These are phyloP conservation scores for Cactoblastis cactorum DNA, from an alignment of 2,888 invertebrate genomes.

Conservation along the genomic window DNA sequence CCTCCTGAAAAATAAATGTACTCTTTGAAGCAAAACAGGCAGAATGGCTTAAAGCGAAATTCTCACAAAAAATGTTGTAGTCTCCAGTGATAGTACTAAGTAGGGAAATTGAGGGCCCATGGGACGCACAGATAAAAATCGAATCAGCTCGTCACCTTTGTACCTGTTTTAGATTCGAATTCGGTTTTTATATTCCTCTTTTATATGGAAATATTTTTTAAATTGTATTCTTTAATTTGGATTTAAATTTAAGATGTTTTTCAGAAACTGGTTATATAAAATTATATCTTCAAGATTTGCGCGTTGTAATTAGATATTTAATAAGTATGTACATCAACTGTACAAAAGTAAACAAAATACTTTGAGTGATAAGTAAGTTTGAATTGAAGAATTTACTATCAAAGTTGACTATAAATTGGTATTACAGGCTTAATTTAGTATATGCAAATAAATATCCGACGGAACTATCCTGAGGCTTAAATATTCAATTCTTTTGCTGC, in stretches of 20 bases:
- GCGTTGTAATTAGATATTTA: too few relatives aligned
- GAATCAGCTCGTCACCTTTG: slow-evolving; percentile 1
- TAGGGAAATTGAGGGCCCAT: neutral
- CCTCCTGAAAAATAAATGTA: too few relatives aligned
- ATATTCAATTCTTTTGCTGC: slow-evolving; percentile 7
- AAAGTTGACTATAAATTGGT: neutral
- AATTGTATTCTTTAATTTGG: too few relatives aligned
- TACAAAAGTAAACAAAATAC: too few relatives aligned
- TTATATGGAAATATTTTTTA: too few relatives aligned
- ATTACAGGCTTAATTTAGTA: slow-evolving; percentile 2
- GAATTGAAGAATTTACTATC: neutral
- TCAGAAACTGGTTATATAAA: too few relatives aligned
- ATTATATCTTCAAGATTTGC: too few relatives aligned
- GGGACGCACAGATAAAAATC: neutral
- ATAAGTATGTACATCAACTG: too few relatives aligned
- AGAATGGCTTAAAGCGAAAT: neutral
- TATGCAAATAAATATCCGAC: slow-evolving; percentile 1
- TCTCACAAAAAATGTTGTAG: neutral
- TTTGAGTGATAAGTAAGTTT: too few relatives aligned
- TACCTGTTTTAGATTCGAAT: neutral
- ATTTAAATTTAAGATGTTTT: too few relatives aligned
- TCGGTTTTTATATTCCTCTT: neutral
- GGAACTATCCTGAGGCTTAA: neutral
- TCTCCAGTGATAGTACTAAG: neutral
- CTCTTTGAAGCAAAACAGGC: too few relatives aligned